Conservation (phyloP, 2,113 vertebrate genomes). For the Numida meleagris region DNA sequence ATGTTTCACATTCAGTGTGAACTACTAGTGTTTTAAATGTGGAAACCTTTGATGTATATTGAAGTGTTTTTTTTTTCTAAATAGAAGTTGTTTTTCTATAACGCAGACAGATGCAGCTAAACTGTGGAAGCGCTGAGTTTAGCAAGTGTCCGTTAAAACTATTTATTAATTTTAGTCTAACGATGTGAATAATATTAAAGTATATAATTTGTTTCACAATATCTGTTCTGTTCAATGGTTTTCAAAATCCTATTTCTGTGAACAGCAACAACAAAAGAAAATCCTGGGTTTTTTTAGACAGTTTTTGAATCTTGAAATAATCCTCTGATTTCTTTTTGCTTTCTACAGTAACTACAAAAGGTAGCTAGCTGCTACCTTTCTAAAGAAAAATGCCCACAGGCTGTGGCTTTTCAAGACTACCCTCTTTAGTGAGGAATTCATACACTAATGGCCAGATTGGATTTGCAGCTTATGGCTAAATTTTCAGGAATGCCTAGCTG, state of each 20-base stretch:
- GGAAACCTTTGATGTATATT: constrained; percentile 15
- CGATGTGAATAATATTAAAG: background rate
- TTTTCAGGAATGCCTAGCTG: background rate
- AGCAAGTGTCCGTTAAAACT: background rate
- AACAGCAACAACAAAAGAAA: background rate
- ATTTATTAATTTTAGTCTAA: constrained; percentile 11
- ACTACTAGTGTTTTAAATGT: background rate
- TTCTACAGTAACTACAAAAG: background rate
- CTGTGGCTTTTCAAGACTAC: background rate
- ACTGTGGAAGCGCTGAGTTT: background rate
- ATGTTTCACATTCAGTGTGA: fast-evolving
- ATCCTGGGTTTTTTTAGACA: background rate
- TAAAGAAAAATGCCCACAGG: background rate
- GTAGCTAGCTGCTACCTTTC: background rate
- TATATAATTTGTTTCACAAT: background rate
- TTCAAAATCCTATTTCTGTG: background rate
- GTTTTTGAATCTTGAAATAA: constrained; percentile 3
- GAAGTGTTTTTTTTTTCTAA: background rate
- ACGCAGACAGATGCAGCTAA: background rate
- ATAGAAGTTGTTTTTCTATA: background rate
- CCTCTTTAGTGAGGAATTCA: background rate
- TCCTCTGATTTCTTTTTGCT: background rate
- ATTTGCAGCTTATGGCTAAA: background rate
- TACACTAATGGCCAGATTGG: background rate
- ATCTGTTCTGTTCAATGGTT: background rate